These are phyloP conservation scores for Lepisosteus oculatus DNA, from an alignment of 2,113 vertebrate species.

Conservation along the genomic window DNA sequence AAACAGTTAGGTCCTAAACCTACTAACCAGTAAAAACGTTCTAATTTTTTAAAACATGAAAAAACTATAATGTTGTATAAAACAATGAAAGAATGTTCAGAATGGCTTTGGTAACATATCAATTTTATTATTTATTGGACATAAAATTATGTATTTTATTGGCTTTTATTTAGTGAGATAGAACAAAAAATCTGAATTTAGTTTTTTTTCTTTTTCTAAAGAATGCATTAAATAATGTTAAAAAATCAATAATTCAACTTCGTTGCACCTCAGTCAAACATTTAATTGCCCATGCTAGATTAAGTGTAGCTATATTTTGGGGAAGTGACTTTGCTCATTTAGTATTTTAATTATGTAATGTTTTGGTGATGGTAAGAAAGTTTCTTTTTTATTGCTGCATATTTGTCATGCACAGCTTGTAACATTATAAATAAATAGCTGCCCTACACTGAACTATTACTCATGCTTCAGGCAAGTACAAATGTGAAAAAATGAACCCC, in stretches of 20 bases:
- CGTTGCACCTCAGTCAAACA: not conserved
- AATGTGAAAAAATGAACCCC: slow-evolving; percentile 65
- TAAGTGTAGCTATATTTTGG: slow-evolving; percentile 21
- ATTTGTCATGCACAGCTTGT: slow-evolving; percentile 68
- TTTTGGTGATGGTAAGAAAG: slow-evolving; percentile 44
- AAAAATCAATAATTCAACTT: not conserved
- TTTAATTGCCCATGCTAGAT: not conserved
- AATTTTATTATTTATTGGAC: no score
- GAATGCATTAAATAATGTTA: not conserved
- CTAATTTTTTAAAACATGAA: no score
- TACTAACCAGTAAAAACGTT: no score
- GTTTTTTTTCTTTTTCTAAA: not conserved
- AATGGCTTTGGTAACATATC: no score
- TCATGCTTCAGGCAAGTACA: slow-evolving; percentile 61
- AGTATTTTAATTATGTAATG: slow-evolving; percentile 20
- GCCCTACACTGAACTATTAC: slow-evolving; percentile 73
- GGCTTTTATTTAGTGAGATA: no score
- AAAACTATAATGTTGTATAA: no score
- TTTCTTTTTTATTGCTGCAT: slow-evolving; percentile 50
- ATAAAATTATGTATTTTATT: no score
- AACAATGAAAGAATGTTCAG: no score
- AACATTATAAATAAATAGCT: slow-evolving; percentile 68
- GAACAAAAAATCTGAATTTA: no score
- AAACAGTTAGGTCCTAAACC: no score
- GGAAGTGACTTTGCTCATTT: slow-evolving; percentile 19